Conservation (phyloP, 2,888 invertebrate species). For the Nomada flava region DNA sequence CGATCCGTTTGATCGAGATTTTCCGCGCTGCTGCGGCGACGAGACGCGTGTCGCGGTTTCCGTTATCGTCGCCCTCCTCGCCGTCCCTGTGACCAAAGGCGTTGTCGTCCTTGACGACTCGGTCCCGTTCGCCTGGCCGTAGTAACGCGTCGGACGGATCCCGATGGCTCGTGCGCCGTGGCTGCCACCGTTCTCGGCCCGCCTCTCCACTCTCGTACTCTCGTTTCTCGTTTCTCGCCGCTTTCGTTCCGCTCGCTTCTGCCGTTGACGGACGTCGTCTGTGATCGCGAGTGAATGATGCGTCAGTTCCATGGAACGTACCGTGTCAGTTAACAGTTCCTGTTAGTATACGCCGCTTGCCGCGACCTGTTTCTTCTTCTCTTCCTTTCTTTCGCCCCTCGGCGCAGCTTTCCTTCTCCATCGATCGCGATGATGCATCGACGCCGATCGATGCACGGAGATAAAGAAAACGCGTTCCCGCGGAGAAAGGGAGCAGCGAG, state of each 20-base stretch:
- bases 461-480: slow-evolving; percentile 1
- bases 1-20: slow-evolving; percentile 59
- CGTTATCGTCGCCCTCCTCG: slow-evolving; percentile 15
- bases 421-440: neutral
- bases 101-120: slow-evolving; percentile 46
- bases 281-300: slow-evolving; percentile 64
- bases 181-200: slow-evolving; percentile 32
- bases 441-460: neutral
- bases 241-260: slow-evolving; percentile 9
- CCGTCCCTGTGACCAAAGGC: slow-evolving; percentile 38
- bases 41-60: slow-evolving; percentile 46
- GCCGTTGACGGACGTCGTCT: slow-evolving; percentile 34
- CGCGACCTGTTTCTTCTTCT: neutral
- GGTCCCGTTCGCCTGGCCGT: slow-evolving; percentile 35
- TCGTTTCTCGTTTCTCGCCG: slow-evolving; percentile 2
- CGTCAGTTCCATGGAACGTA: slow-evolving; percentile 51
- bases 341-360: slow-evolving; percentile 13
- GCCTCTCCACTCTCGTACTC: slow-evolving; percentile 24
- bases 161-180: slow-evolving; percentile 49
- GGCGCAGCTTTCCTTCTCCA: neutral
- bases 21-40: slow-evolving; percentile 52
- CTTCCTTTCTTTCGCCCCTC: neutral
- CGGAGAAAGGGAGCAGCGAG: slow-evolving; percentile 19
- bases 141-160: slow-evolving; percentile 32
- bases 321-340: slow-evolving; percentile 53